phyloP scores from a whole-genome alignment of 1,140 invertebrate genomes.

The Caenorhabditis brenneri region DNA sequence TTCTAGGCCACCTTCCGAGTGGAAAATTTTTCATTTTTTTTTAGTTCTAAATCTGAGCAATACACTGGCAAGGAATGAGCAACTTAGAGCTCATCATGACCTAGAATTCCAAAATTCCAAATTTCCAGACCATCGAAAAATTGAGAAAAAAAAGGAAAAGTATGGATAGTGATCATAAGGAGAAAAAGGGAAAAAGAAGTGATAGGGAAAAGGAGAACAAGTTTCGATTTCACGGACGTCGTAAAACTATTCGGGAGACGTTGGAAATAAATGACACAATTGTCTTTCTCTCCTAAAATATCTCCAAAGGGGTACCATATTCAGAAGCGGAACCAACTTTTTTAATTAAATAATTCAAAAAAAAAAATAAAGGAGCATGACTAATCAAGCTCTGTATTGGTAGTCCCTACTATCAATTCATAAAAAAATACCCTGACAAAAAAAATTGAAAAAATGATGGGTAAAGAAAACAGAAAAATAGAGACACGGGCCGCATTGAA shows the following conservation, averaged over 20 bases:
- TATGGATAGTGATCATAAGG: neutral
- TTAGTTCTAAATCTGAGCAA: too few species aligned
- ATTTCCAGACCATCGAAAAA: neutral
- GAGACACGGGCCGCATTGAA: neutral
- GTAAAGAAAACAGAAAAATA: neutral
- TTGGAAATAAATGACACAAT: neutral
- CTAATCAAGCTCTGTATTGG: too few species aligned
- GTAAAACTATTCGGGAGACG: neutral
- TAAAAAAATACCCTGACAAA: neutral
- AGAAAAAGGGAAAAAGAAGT: neutral
- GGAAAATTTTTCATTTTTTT: too few species aligned
- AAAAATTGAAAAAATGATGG: neutral
- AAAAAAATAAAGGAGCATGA: too few species aligned
- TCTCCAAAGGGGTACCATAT: too few species aligned
- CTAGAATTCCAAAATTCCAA: too few species aligned
- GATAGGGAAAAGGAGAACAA: neutral
- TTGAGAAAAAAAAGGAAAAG: neutral
- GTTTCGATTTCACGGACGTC: constrained; percentile 25
- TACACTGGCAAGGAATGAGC: too few species aligned
- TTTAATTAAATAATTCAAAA: neutral
- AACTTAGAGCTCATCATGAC: too few species aligned
- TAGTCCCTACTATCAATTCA: too few species aligned
- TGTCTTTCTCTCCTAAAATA: too few species aligned
- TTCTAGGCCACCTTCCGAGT: too few species aligned
- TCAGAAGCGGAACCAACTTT: constrained; percentile 29